phyloP scores from a whole-genome alignment of 2,113 vertebrate species.

The Ailuropoda melanoleuca region DNA sequence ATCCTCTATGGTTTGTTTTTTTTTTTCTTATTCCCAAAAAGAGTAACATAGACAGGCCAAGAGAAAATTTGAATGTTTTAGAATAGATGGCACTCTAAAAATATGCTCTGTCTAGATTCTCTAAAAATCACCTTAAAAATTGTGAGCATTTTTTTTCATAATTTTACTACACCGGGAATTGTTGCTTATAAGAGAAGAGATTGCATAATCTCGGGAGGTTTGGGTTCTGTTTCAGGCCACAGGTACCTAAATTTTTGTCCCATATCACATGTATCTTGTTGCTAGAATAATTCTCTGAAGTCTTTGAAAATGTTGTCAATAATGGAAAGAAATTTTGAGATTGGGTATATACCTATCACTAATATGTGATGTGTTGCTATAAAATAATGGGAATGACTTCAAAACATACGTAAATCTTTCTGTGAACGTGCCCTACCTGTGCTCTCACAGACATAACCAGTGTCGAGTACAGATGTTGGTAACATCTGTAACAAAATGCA shows the following conservation, averaged over 20 bases:
- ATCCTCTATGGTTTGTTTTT: neutral
- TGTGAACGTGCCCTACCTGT: neutral
- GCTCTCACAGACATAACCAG: neutral
- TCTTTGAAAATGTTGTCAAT: slow-evolving; percentile 1
- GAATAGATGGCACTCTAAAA: neutral
- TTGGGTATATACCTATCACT: neutral
- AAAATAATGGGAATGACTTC: neutral
- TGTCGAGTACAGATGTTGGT: neutral
- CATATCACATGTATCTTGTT: neutral
- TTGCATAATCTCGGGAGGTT: neutral
- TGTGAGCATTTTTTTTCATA: neutral
- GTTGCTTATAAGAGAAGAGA: slow-evolving; percentile 7
- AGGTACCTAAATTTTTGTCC: neutral
- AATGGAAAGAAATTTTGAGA: neutral
- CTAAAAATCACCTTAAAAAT: slow-evolving; percentile 26
- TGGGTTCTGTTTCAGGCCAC: neutral
- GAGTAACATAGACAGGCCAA: neutral
- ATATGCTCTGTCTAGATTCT: neutral
- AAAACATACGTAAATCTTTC: neutral
- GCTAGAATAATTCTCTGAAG: neutral
- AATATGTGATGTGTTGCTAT: neutral
- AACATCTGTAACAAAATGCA: neutral
- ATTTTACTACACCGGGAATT: neutral
- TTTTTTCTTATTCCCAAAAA: neutral
- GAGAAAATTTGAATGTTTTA: neutral